These are phyloP conservation scores for Tinea trinotella DNA, from an alignment of 2,888 invertebrate genomes.

Conservation along the genomic window DNA sequence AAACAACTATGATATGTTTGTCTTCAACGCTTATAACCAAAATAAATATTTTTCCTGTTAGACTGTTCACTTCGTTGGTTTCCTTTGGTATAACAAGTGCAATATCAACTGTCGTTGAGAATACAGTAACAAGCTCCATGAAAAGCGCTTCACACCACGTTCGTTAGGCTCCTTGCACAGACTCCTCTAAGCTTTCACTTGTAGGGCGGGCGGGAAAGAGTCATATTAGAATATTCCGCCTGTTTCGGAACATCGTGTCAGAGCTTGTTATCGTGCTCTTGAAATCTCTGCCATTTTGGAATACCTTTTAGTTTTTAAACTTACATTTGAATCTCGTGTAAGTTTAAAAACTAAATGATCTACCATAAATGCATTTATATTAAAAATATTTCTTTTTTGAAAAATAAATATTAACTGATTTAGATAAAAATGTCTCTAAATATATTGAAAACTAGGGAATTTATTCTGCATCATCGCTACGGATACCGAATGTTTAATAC, in stretches of 20 bases:
- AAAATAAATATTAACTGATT: no score
- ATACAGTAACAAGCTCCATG: conserved; percentile 9
- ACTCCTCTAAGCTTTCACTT: conserved; percentile 9
- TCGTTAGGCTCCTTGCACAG: not conserved
- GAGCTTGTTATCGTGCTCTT: not conserved
- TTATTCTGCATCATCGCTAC: no score
- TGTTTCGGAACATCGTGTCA: not conserved
- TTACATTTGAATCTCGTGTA: no score
- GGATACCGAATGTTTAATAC: no score
- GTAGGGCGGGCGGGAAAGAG: not conserved
- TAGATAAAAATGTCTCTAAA: no score
- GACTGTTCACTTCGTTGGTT: not conserved
- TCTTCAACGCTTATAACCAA: no score
- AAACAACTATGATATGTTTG: no score
- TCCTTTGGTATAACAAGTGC: conserved; percentile 9
- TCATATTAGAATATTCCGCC: not conserved
- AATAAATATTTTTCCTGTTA: not conserved
- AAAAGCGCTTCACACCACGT: conserved; percentile 10
- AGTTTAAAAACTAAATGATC: no score
- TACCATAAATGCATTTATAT: no score
- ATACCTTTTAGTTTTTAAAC: no score
- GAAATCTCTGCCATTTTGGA: not conserved
- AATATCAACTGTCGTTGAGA: conserved; percentile 9
- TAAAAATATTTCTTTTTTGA: no score
- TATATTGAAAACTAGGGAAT: no score